Evolutionary conservation across 2,113 vertebrate species (phyloP).

Genomic region (Pontoporia blainvillei): DNA sequence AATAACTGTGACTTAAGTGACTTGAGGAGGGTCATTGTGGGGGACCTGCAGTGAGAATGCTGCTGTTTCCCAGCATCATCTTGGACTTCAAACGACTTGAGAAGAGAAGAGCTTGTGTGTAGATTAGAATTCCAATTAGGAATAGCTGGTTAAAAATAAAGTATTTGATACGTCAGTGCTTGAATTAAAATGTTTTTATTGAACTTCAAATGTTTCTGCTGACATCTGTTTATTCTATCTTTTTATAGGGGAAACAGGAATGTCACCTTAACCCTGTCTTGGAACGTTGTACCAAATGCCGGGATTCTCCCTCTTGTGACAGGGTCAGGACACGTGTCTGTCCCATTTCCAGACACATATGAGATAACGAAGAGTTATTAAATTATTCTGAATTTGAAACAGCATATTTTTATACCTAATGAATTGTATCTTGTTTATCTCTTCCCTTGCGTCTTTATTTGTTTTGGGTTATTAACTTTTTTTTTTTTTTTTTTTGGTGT

Average conservation of each 20-base stretch:
- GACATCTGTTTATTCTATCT: constrained; percentile 51
- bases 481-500: constrained; percentile 11
- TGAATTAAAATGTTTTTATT: not conserved
- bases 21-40: not conserved
- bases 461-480: constrained; percentile 45
- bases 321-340: constrained; percentile 92
- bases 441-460: constrained; percentile 66
- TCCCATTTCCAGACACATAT: constrained; percentile 94
- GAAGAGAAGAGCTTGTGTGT: not conserved
- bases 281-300: constrained; percentile 98
- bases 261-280: constrained; percentile 95
- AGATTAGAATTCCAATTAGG: not conserved
- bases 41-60: not conserved
- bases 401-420: constrained; percentile 85
- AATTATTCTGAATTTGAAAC: constrained; percentile 83
- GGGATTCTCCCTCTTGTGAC: constrained; percentile 96
- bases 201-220: not conserved
- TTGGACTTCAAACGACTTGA: not conserved
- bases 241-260: constrained; percentile 94
- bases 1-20: not conserved
- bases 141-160: not conserved
- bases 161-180: not conserved
- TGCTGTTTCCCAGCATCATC: not conserved
- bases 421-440: constrained; percentile 78
- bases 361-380: constrained; percentile 95